Evolutionary conservation across 2,797 vertebrate species (phyloP).

Genomic region (Argyrosomus regius): DNA sequence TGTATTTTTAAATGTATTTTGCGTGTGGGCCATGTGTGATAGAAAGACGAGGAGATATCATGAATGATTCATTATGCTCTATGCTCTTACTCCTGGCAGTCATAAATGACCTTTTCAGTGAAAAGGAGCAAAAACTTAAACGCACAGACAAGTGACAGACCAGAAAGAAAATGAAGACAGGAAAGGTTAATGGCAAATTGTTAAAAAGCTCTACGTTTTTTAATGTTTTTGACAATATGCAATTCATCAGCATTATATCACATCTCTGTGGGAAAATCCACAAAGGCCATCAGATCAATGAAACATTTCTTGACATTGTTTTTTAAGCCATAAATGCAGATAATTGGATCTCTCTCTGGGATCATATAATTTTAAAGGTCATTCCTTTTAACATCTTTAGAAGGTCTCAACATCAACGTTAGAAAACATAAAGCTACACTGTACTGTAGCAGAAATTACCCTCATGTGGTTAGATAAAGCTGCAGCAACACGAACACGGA

Average conservation of each 20-base stretch:
- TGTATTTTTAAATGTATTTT: not conserved
- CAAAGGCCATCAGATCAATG: conserved; percentile 26
- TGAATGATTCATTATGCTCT: conserved; percentile 35
- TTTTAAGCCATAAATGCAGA: conserved; percentile 24
- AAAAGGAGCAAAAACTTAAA: conserved; percentile 13
- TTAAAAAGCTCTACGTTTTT: conserved; percentile 16
- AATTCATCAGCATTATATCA: conserved; percentile 31
- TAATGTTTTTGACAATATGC: not conserved
- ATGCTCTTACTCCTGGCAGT: conserved; percentile 17
- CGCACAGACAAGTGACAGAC: conserved; percentile 34
- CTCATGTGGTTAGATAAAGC: conserved; percentile 15
- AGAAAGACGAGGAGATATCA: not conserved
- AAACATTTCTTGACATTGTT: not conserved
- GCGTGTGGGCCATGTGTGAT: not conserved
- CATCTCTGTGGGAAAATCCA: conserved; percentile 4
- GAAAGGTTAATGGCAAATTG: conserved; percentile 49
- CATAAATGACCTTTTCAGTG: conserved; percentile 46
- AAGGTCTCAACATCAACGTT: not conserved
- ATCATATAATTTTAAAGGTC: conserved; percentile 33
- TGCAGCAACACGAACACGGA: conserved; percentile 14
- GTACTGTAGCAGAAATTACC: conserved; percentile 24
- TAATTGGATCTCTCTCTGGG: conserved; percentile 5
- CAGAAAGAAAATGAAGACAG: conserved; percentile 30
- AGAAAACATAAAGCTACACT: conserved; percentile 10
- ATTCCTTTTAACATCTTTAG: conserved; percentile 9